Base-by-base conservation (phyloP, 1,140 invertebrate genomes). In the Ceratosolen solmsi region DNA sequence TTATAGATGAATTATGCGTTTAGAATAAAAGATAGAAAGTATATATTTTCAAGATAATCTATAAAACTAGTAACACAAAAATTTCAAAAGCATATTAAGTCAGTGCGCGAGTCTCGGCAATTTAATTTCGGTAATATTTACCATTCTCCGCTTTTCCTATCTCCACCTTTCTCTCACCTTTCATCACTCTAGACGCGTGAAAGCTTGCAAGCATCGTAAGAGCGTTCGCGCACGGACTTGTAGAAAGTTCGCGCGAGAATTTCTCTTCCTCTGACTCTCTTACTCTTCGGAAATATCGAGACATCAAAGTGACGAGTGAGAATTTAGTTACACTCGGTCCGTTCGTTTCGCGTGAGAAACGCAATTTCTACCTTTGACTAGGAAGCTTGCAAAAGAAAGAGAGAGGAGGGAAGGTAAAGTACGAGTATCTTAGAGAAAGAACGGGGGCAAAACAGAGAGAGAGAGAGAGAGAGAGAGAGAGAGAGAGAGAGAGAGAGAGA, bases 321-420 rank as follows among this genome's bases (percentile, higher is more conserved):
- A 84, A 86, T 86, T 79, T 79, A 83, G 81, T 86, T 86, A 84
- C 74, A 79, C 56, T 72, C 65, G 70, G 58, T 77, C 80, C 58
- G 83, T 85, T 85, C 84, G 83, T 82, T 84, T 83, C 65, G 49
- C 33, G 83, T 80, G 46, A 63, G 77, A 77, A 80, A 83, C 80
- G 85, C 85, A 87, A 87, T 87, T 87, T 86, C 84, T 75, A 85
- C 84, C 86, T 87, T 87, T 87, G 85, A 77, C 51, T 73, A 38
- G 60, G 8, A 65, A 77, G 36, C 13, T 41, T 60, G 56, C 11
- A 5, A 20, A 13, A 30, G 33, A 22, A 36, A 25, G 63, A 8
- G 13, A 9, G 63, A 68, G 63, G 63, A 27, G 63, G 63, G 51
- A 3, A 15, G 20, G 20, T 15, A 22, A 15, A 15, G 20, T 5